Evolutionary conservation across 2,797 vertebrate species (phyloP).

Genomic region (Labeo calbasu): DNA sequence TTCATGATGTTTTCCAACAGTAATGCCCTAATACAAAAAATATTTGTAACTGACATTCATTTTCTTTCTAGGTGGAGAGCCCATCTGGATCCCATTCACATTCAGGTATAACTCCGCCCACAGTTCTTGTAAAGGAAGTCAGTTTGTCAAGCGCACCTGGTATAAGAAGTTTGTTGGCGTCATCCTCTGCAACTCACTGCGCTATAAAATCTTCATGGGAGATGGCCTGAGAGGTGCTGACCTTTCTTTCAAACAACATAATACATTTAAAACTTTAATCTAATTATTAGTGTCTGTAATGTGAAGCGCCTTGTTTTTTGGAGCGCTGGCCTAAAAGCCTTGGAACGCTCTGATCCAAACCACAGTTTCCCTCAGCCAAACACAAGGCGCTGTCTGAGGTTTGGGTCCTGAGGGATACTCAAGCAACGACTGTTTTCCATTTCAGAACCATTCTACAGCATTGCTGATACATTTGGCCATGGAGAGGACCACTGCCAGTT

Average conservation of each 20-base stretch:
- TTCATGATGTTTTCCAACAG: not conserved
- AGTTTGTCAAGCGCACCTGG: conserved; percentile 96
- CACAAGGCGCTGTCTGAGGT: conserved; percentile 27
- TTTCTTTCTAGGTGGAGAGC: conserved; percentile 88
- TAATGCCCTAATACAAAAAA: not conserved
- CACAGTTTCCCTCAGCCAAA: conserved; percentile 38
- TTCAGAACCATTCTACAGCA: conserved; percentile 92
- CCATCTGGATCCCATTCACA: conserved; percentile 94
- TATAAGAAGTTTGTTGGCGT: conserved; percentile 98
- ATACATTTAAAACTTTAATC: conserved; percentile 11
- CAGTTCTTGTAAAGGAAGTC: conserved; percentile 92
- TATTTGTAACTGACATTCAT: not conserved
- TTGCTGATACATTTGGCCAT: conserved; percentile 92
- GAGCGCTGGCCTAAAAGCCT: not conserved
- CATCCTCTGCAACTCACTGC: conserved; percentile 94
- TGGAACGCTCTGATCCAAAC: conserved; percentile 17
- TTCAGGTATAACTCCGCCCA: conserved; percentile 90
- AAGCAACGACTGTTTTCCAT: conserved; percentile 16
- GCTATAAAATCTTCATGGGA: conserved; percentile 99
- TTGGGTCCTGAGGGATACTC: conserved; percentile 17
- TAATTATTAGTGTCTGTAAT: not conserved
- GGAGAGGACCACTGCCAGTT: conserved; percentile 99
- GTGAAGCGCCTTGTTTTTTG: not conserved
- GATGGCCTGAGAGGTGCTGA: conserved; percentile 91
- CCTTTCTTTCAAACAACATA: not conserved